Evolutionary conservation across 2,888 invertebrate genomes (phyloP).

Genomic region (Macaria notata): DNA sequence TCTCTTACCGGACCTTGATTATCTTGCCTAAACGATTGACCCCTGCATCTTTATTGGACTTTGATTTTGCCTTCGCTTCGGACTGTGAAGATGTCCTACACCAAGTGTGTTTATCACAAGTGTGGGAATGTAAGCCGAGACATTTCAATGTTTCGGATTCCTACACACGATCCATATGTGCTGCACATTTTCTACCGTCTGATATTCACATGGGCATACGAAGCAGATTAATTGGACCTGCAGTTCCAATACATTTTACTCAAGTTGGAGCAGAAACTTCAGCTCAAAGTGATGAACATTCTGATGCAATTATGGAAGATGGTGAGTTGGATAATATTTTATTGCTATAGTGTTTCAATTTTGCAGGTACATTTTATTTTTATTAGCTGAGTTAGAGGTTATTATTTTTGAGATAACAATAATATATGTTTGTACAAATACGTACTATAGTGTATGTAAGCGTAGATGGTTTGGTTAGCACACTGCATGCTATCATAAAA

Average conservation of each 20-base stretch:
- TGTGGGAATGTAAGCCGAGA: conserved; percentile 10
- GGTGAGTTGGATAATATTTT: background rate
- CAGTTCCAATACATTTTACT: conserved; percentile 13
- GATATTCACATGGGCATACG: conserved; percentile 8
- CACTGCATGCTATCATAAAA: too few relatives aligned
- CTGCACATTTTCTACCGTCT: conserved; percentile 22
- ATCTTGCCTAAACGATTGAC: too few relatives aligned
- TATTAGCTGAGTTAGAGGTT: background rate
- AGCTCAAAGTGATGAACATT: conserved; percentile 3
- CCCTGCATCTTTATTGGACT: too few relatives aligned
- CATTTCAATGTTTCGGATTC: conserved; percentile 16
- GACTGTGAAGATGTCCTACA: background rate
- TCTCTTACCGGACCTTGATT: too few relatives aligned
- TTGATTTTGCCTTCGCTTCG: too few relatives aligned
- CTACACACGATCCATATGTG: conserved; percentile 15
- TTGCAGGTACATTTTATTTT: background rate
- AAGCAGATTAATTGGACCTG: conserved; percentile 22
- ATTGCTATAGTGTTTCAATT: background rate
- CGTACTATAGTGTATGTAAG: too few relatives aligned
- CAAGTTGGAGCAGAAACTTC: conserved; percentile 3
- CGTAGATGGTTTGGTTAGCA: too few relatives aligned
- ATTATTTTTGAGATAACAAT: background rate
- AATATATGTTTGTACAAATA: too few relatives aligned
- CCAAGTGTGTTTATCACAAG: conserved; percentile 7
- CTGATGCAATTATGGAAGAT: conserved; percentile 1